Evolutionary conservation across 2,797 vertebrate genomes (phyloP), one percentile per base, ranked within the genome.

Genomic region (Smutsia gigantea): DNA sequence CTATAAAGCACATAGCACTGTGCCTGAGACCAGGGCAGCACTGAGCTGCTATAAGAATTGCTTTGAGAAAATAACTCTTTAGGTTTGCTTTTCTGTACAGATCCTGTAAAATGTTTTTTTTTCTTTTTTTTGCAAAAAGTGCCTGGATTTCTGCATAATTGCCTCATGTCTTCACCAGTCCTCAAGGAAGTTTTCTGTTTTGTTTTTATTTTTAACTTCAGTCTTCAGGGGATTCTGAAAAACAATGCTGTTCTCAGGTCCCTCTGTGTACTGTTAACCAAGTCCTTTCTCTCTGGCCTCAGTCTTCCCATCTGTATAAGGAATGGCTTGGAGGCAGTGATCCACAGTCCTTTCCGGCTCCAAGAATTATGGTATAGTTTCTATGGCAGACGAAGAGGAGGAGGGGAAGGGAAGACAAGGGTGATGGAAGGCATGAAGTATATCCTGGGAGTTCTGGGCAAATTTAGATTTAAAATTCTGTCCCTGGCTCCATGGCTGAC

Each of bases 381-480:
- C 46, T 72, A 1, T 42, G 21, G 17, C 39, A 23, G 53, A 74
- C 61, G 37, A 91, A 55, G 61, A 66, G 29, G 6, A 29, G 19
- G 46, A 46, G 9, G 34, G 11, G 34, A 42, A 1, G 59, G 42
- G 29, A 18, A 25, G 31, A 53, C n/a, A 29, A n/a, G 37, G 19
- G 23, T 0, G 9, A 57, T 13, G 7, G 42, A 27, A 39, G 12
- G 12, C 25, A 23, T 23, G 29, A 74, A 74, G 42, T 46, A 2
- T 66, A 83, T 95, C 61, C 94, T 25, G 27, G 84, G 42, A 74
- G 14, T 68, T 87, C 87, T 69, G 57, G 66, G 49, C 37, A 37
- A 18, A n/a, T 23, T 23, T 27, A 27, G 46, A 87, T 90, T 90
- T 89, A 51, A 61, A 95, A 97, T 96, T 95, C 88, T 92, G 75